Evolutionary conservation across 2,888 invertebrate genomes (phyloP), one percentile per base, ranked within the genome.

Genomic region (Rhodophaea formosa): DNA sequence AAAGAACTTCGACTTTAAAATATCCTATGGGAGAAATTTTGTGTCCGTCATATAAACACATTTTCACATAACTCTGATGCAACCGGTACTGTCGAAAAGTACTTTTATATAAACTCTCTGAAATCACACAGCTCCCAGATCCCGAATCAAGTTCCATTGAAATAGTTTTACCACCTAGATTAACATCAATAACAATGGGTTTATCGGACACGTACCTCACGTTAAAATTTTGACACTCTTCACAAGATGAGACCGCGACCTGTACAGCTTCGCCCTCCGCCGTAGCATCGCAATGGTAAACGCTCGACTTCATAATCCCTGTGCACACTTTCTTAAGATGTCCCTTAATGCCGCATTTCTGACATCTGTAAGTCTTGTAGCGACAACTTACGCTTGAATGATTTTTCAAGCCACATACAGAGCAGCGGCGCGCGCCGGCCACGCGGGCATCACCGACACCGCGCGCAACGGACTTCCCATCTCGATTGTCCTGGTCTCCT

Each of bases 21-120:
- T 54, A 65, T 2, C 67, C 64, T 10, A 63, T 8, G 0, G 67
- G 67, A 1, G 60, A 45, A 16, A 70, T 67, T 63, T 65, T 67
- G 58, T 68, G 66, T 14, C 68, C 67, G n/a, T 64, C 60, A 51
- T 68, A 66, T 1, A 68, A 57, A 56, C 69, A 69, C 59, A 68
- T 65, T 60, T 57, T 68, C 15, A 65, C 44, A 32, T 55, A 17
- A 49, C 62, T 57, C n/a, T 56, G 35, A 32, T 17, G 15, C 44
- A 65, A 42, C 14, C 15, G 32, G 8, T 49, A 52, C 15, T 55
- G 16, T 7, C 39, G 44, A 56, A 64, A 68, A 14, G 39, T 30
- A 7, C 59, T 30, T 8, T 17, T 30, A 54, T 60, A 64, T 5
- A 62, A 55, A 6, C 45, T 53, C 15, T 68, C 56, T 6, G 61